Base-by-base conservation (phyloP, 2,888 invertebrate genomes). In the Drosophila picticornis region DNA sequence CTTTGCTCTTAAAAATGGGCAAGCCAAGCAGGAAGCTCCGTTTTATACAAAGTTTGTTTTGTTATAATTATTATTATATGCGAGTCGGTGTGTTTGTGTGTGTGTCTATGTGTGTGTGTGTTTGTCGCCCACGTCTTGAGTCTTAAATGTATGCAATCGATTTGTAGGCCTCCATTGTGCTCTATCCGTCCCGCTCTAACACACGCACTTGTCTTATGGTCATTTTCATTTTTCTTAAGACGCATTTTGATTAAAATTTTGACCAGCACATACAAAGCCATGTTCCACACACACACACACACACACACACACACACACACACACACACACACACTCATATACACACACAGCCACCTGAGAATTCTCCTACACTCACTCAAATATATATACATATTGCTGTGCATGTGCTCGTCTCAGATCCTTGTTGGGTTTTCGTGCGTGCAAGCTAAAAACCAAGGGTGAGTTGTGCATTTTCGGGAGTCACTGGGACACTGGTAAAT, bases 181-280 rank as follows among this genome's bases (percentile, higher is more conserved):
- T 73, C 64, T 80, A 53, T 72, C 36, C 74, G 66, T 89, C 89
- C 75, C 74, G 74, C 73, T 86, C 77, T 74, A 59, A 50, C 89
- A 32, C 73, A 84, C 58, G 59, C 52, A 40, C 52, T 55, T 31
- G 56, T 52, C 65, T 65, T 75, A 56, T 63, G 61, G 65, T 27
- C 61, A 75, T 72, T 69, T 79, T 63, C 80, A 86, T 86, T 86
- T 86, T 86, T 86, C 90, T 86, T 89, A 86, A 86, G 86, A 86
- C 77, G 80, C 68, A 86, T 77, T 88, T 86, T 88, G 87, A 90
- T 90, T 88, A 90, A 83, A 86, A 79, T 83, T 81, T 88, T 76
- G 77, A 72, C 77, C 77, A 84, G 50, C 62, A 67, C 59, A 50
- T 58, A 55, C 43, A 60, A 43, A 32, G 34, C 40, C 50, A 38